A percentile compares a stretch with the other conserved stretches of the same genome.
Evolutionary conservation across 1,140 invertebrate species (phyloP).

Genomic region (Habropoda laboriosa): DNA sequence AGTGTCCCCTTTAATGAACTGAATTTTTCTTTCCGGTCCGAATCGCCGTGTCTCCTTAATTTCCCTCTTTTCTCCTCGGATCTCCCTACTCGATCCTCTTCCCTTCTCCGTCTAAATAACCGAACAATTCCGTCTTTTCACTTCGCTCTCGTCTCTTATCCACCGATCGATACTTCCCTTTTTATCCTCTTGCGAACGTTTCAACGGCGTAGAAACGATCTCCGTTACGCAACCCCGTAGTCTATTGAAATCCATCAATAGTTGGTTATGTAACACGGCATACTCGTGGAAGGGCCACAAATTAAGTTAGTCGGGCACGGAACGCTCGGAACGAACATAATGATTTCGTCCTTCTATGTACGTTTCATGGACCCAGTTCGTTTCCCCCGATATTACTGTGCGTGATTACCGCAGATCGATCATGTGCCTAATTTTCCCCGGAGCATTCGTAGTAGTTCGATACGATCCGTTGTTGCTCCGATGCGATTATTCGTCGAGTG

Average conservation of each 20-base stretch:
- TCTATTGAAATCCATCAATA: slow-evolving; percentile 12
- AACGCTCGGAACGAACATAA: neutral
- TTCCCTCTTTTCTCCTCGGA: neutral
- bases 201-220: neutral
- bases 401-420: slow-evolving; percentile 4
- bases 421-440: neutral
- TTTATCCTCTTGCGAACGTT: neutral
- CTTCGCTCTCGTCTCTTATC: neutral
- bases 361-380: neutral
- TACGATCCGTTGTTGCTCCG: neutral
- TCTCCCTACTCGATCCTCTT: no score
- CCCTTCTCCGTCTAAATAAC: neutral
- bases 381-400: neutral
- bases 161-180: neutral
- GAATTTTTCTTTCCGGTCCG: slow-evolving; percentile 4
- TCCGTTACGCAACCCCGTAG: neutral
- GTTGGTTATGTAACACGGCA: slow-evolving; percentile 5
- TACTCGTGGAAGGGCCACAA: neutral
- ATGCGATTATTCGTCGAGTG: neutral
- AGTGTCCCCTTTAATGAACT: slow-evolving; percentile 27
- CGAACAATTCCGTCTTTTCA: neutral
- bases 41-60: neutral
- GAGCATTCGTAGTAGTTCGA: neutral
- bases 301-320: slow-evolving; percentile 5
- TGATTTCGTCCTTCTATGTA: neutral